Evolutionary conservation across 2,113 vertebrate species (phyloP).

Genomic region (Trochalopteron elliotii): DNA sequence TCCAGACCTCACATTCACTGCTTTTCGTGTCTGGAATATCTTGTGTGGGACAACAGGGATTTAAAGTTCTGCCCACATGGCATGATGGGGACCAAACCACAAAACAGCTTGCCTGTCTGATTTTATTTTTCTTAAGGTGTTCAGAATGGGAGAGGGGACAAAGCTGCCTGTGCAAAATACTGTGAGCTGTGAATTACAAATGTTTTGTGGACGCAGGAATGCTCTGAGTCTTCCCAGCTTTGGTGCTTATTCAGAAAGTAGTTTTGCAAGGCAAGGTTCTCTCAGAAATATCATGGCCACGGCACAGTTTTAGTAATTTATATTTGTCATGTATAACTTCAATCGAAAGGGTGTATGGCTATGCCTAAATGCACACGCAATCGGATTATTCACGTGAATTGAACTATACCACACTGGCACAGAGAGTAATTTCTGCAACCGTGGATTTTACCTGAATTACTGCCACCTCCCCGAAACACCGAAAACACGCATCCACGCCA

Average conservation of each 20-base stretch:
- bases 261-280: neutral
- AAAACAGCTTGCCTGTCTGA: neutral
- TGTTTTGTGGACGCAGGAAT: neutral
- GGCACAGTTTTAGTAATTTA: neutral
- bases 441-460: neutral
- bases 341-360: neutral
- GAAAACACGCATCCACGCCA: accelerated
- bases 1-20: neutral
- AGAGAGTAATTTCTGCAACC: neutral
- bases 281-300: neutral
- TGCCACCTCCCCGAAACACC: neutral
- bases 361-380: accelerated
- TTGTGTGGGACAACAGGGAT: neutral
- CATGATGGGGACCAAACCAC: neutral
- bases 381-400: neutral
- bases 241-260: neutral
- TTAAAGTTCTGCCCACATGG: neutral
- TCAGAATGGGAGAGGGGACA: neutral
- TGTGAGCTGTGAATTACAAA: neutral
- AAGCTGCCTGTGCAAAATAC: neutral
- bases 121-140: neutral
- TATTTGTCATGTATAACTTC: neutral
- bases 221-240: neutral
- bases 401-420: accelerated
- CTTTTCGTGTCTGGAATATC: neutral